Percentiles rank a stretch among this genome's conserved stretches.
Conservation (phyloP, 2,797 vertebrate genomes). For the Lepidocolaptes lacrymiger region DNA sequence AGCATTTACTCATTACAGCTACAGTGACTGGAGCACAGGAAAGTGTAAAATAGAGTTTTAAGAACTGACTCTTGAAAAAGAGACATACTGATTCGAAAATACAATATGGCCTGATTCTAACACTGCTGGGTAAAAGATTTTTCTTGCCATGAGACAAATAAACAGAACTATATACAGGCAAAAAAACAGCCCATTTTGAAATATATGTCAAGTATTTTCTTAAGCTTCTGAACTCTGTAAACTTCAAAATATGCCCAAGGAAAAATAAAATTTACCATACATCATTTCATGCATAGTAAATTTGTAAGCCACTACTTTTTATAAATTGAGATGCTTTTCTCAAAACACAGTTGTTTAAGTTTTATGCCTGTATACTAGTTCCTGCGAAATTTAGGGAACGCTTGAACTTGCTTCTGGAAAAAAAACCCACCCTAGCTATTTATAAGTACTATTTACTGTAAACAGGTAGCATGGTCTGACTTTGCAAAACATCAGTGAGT, state of each 20-base stretch:
- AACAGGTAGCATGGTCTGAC: not conserved
- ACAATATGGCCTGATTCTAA: conserved; percentile 22
- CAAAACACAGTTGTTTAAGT: not conserved
- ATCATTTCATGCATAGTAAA: conserved; percentile 32
- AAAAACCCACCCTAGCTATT: not conserved
- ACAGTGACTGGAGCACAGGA: not conserved
- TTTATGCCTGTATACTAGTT: not conserved
- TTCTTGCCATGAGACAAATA: conserved; percentile 49
- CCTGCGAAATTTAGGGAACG: not conserved
- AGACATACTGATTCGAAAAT: conserved; percentile 35
- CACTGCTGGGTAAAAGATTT: not conserved
- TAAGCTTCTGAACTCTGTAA: conserved; percentile 50
- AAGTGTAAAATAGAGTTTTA: conserved; percentile 40
- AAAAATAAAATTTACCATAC: conserved; percentile 56
- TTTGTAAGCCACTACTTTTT: conserved; percentile 35
- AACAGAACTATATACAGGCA: conserved; percentile 44
- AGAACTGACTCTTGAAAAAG: conserved; percentile 42
- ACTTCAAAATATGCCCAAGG: conserved; percentile 60
- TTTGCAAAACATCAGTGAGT: not conserved
- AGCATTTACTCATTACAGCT: conserved; percentile 24
- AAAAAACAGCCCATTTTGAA: conserved; percentile 37
- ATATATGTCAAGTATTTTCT: conserved; percentile 68
- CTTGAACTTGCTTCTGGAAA: not conserved
- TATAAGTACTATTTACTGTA: not conserved
- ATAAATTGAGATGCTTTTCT: conserved; percentile 24